phyloP scores from a whole-genome alignment of 2,113 vertebrate genomes.

The Actenoides lindsayi region DNA sequence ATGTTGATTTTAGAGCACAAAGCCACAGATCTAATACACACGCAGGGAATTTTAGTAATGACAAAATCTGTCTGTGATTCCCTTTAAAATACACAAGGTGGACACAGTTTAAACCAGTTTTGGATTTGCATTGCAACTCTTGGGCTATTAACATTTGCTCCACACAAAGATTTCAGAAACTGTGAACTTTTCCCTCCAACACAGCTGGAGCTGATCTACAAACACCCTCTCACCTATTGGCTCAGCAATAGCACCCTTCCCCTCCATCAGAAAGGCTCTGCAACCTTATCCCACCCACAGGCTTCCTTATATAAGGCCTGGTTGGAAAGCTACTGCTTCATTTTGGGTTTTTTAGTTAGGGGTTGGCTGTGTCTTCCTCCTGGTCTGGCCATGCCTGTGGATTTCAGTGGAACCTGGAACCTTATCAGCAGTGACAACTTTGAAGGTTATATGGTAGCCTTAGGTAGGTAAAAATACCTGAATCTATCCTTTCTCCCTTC shows the following conservation, averaged over 20 bases:
- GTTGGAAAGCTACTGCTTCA: neutral
- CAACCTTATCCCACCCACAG: neutral
- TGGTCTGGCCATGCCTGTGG: conserved; percentile 72
- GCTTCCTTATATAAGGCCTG: conserved; percentile 11
- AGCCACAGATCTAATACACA: neutral
- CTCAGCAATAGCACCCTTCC: neutral
- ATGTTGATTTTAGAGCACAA: neutral
- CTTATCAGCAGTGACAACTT: conserved; percentile 86
- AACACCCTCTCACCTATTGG: neutral
- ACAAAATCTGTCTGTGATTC: neutral
- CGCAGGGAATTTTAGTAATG: neutral
- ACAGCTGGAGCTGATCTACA: neutral
- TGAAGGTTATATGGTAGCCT: conserved; percentile 84
- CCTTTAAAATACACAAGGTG: neutral
- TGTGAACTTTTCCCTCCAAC: conserved; percentile 56
- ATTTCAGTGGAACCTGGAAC: conserved; percentile 86
- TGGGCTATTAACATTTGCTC: conserved; percentile 49
- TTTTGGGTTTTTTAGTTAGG: neutral
- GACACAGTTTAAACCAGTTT: neutral
- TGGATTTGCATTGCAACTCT: neutral
- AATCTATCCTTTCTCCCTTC: neutral
- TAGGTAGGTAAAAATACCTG: conserved; percentile 76
- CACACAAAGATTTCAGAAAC: conserved; percentile 21
- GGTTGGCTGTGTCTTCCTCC: neutral
- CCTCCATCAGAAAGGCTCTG: neutral